Conservation (phyloP, 2,113 vertebrate species). For the Solea solea region DNA sequence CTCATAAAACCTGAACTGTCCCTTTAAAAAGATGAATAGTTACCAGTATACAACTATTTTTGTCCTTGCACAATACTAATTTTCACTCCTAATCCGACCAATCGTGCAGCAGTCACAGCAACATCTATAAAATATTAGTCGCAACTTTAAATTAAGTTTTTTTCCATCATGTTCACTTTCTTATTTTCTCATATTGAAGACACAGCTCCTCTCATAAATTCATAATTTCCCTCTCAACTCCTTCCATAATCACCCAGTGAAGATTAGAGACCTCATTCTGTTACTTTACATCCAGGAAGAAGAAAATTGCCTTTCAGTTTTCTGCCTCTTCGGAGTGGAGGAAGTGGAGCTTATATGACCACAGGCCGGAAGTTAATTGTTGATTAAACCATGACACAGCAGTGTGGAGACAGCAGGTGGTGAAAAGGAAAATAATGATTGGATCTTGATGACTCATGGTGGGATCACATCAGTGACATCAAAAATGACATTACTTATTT, state of each 20-base stretch:
- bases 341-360: slow-evolving; percentile 38
- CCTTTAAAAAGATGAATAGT: not conserved
- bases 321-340: slow-evolving; percentile 24
- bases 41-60: not conserved
- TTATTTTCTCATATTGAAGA: slow-evolving; percentile 1
- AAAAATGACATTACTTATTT: no score
- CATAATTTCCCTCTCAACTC: slow-evolving; percentile 35
- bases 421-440: slow-evolving; percentile 14
- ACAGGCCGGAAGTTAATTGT: slow-evolving; percentile 67
- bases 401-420: slow-evolving; percentile 1
- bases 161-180: slow-evolving; percentile 12
- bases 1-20: no score
- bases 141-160: slow-evolving; percentile 16
- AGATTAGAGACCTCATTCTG: slow-evolving; percentile 49
- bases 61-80: not conserved
- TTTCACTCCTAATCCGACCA: slow-evolving; percentile 7
- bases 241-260: slow-evolving; percentile 28
- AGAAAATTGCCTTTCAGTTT: slow-evolving; percentile 38
- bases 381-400: slow-evolving; percentile 15
- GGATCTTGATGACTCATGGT: slow-evolving; percentile 3
- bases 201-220: slow-evolving; percentile 21
- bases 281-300: slow-evolving; percentile 21
- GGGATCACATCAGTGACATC: no score
- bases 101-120: slow-evolving; percentile 3
- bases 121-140: slow-evolving; percentile 35